These are phyloP conservation scores for Phymorhynchus buccinoides DNA, from an alignment of 1,140 invertebrate species.

Conservation along the genomic window DNA sequence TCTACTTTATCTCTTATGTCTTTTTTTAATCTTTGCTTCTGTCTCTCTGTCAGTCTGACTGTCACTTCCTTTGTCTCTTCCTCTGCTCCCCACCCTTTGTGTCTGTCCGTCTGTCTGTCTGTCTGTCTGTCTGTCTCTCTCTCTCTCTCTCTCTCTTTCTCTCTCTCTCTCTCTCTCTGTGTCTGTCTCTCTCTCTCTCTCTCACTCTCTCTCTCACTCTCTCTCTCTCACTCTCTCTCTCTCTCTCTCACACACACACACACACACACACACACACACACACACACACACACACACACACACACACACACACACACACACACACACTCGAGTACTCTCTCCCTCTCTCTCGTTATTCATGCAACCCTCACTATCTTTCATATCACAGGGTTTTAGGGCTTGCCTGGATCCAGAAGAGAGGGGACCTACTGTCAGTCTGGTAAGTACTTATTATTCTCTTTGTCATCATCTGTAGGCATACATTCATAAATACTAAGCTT, in stretches of 20 bases:
- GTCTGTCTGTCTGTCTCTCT: constrained; percentile 12
- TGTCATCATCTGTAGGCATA: background rate
- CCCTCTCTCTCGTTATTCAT: too few species aligned
- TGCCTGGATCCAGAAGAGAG: constrained; percentile 64
- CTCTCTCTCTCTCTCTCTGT: constrained; percentile 28
- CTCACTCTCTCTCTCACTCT: too few species aligned
- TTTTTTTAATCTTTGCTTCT: background rate
- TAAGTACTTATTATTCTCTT: constrained; percentile 33
- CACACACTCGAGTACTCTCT: too few species aligned
- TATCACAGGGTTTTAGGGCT: constrained; percentile 60
- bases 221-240: too few species aligned
- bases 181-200: too few species aligned
- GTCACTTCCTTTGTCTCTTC: too few species aligned
- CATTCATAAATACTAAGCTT: background rate
- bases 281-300: background rate
- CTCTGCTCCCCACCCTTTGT: too few species aligned
- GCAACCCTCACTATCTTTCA: too few species aligned
- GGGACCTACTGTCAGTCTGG: constrained; percentile 68
- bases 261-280: too few species aligned
- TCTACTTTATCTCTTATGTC: background rate
- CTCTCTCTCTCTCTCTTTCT: constrained; percentile 17
- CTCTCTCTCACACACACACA: too few species aligned
- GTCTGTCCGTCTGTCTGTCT: too few species aligned
- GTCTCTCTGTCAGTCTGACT: constrained; percentile 19
- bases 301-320: too few species aligned